phyloP scores from a whole-genome alignment of 2,888 invertebrate genomes.

The Elmis aenea region DNA sequence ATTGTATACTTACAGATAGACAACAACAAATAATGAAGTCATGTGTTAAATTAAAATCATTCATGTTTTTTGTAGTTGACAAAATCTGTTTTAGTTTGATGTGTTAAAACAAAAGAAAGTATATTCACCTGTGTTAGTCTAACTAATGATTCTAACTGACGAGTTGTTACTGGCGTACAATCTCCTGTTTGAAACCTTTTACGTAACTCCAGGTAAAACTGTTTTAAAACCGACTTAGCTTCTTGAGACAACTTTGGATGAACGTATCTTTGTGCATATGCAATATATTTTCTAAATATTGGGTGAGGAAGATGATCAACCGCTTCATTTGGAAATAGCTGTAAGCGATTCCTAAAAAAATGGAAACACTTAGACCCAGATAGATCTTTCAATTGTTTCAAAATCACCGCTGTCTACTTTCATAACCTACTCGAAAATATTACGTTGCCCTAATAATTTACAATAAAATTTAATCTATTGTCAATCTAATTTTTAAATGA shows the following conservation, averaged over 20 bases:
- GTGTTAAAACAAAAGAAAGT: too few species aligned
- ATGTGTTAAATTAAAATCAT: too few species aligned
- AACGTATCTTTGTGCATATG: conserved; percentile 84
- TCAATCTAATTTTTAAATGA: too few species aligned
- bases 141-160: conserved; percentile 86
- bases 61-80: too few species aligned
- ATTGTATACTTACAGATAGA: too few species aligned
- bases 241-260: conserved; percentile 70
- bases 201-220: conserved; percentile 77
- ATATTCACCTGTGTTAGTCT: conserved; percentile 73
- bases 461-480: too few species aligned
- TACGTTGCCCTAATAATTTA: too few species aligned
- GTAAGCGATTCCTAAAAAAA: conserved; percentile 56
- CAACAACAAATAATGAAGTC: too few species aligned
- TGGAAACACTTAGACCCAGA: background rate
- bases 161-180: conserved; percentile 75
- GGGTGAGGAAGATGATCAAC: conserved; percentile 70
- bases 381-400: too few species aligned
- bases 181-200: conserved; percentile 60
- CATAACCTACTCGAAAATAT: too few species aligned
- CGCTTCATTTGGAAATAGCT: conserved; percentile 54
- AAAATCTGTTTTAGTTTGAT: too few species aligned
- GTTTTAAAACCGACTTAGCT: conserved; percentile 66
- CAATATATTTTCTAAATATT: conserved; percentile 83
- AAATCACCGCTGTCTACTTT: too few species aligned